A percentile compares a stretch with the other conserved stretches of the same genome.
Evolutionary conservation across 2,113 vertebrate genomes (phyloP).

Genomic region (Limnothrissa miodon): DNA sequence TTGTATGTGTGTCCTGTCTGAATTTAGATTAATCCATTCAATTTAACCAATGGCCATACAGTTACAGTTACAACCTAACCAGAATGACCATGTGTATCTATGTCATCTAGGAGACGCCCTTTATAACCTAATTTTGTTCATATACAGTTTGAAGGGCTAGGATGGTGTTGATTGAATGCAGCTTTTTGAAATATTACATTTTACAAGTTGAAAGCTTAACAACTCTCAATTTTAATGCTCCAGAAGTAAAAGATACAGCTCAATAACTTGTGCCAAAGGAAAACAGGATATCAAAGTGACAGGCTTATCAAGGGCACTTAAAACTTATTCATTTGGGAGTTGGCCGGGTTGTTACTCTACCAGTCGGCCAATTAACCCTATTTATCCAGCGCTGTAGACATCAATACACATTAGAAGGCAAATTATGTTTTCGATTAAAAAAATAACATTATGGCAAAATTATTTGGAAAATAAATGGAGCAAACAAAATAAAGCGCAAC

Average conservation of each 20-base stretch:
- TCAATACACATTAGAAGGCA: not conserved
- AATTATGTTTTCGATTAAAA: not conserved
- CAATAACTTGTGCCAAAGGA: slow-evolving; percentile 25
- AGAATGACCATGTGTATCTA: too few relatives aligned
- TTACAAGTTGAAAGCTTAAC: too few relatives aligned
- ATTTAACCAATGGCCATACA: too few relatives aligned
- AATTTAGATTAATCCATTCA: too few relatives aligned
- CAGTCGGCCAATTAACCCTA: not conserved
- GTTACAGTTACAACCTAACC: too few relatives aligned
- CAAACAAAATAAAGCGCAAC: not conserved
- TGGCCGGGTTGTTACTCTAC: not conserved
- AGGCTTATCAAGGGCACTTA: slow-evolving; percentile 23
- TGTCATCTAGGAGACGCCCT: too few relatives aligned
- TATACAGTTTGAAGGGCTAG: too few relatives aligned
- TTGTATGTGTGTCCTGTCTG: too few relatives aligned
- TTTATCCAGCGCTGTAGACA: not conserved
- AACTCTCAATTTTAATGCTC: too few relatives aligned
- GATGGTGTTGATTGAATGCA: too few relatives aligned
- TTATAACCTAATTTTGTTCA: too few relatives aligned
- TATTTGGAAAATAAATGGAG: not conserved
- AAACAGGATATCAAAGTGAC: slow-evolving; percentile 26
- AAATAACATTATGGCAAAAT: not conserved
- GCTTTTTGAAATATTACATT: too few relatives aligned
- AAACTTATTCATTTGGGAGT: not conserved
- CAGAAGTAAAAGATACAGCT: slow-evolving; percentile 21